A percentile compares a stretch with the other conserved stretches of the same genome.
phyloP scores from a whole-genome alignment of 53 echinoderm and acorn worm genomes.

The Glandiceps talaboti region DNA sequence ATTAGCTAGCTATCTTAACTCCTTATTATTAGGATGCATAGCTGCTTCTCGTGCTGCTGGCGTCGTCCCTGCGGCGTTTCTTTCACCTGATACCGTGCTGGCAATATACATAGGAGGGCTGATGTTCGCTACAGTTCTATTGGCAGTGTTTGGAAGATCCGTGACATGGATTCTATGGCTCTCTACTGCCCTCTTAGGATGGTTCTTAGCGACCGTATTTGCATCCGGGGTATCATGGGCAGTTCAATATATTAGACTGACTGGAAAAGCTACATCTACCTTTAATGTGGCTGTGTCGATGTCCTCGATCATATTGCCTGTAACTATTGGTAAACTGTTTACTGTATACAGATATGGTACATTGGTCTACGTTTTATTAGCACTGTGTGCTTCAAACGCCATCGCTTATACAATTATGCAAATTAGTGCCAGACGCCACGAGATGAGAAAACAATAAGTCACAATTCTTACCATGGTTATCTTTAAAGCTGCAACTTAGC shows the following conservation, averaged over 20 bases:
- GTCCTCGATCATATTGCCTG: not conserved
- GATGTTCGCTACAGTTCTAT: not conserved
- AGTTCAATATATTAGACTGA: not conserved
- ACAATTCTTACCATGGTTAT: too few species aligned
- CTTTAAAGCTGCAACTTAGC: too few species aligned
- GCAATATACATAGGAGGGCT: not conserved
- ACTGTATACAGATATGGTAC: not conserved
- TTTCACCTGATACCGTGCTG: not conserved
- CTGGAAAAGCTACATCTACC: not conserved
- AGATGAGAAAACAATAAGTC: too few species aligned
- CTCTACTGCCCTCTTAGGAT: not conserved
- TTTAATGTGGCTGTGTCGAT: not conserved
- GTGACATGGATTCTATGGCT: not conserved
- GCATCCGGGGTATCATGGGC: not conserved
- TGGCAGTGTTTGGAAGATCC: not conserved
- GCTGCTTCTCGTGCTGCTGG: not conserved
- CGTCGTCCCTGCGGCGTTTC: not conserved
- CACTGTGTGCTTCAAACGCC: not conserved
- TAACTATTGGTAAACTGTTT: not conserved
- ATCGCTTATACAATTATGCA: not conserved
- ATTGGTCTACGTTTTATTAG: not conserved
- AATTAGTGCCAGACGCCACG: not conserved
- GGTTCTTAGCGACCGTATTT: not conserved
- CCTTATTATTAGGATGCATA: not conserved
- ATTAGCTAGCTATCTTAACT: not conserved